Evolutionary conservation across 2,888 invertebrate genomes (phyloP).

Genomic region (Rhagium mordax): DNA sequence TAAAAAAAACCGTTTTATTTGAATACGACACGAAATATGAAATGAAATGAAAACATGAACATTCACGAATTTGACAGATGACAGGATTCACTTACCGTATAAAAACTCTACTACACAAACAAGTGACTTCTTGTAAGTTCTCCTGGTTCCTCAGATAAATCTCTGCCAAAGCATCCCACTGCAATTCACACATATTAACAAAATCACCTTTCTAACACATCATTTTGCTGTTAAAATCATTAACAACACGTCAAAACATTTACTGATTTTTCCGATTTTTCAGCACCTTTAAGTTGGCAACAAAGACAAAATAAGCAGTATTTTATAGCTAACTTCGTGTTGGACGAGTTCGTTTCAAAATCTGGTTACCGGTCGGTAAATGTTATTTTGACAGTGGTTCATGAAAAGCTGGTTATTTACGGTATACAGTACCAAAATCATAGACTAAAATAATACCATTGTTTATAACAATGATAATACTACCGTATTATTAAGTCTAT

Average conservation of each 20-base stretch:
- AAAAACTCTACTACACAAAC: conserved; percentile 81
- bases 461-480: too few relatives aligned
- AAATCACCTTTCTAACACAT: conserved; percentile 24
- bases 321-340: too few relatives aligned
- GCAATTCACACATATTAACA: conserved; percentile 70
- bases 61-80: conserved; percentile 59
- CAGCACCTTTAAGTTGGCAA: conserved; percentile 5
- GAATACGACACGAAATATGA: too few relatives aligned
- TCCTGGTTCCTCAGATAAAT: conserved; percentile 73
- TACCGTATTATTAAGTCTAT: too few relatives aligned
- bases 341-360: too few relatives aligned
- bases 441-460: too few relatives aligned
- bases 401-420: too few relatives aligned
- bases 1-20: conserved; percentile 24
- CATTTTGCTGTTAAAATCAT: conserved; percentile 23
- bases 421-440: too few relatives aligned
- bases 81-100: conserved; percentile 73
- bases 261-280: conserved; percentile 26
- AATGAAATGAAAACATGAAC: conserved; percentile 12
- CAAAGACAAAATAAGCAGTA: neutral
- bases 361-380: too few relatives aligned
- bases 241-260: conserved; percentile 27
- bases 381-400: too few relatives aligned
- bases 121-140: conserved; percentile 72
- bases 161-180: conserved; percentile 81